Evolutionary conservation across 2,888 invertebrate species (phyloP).

Genomic region (Lepas anatifera): DNA sequence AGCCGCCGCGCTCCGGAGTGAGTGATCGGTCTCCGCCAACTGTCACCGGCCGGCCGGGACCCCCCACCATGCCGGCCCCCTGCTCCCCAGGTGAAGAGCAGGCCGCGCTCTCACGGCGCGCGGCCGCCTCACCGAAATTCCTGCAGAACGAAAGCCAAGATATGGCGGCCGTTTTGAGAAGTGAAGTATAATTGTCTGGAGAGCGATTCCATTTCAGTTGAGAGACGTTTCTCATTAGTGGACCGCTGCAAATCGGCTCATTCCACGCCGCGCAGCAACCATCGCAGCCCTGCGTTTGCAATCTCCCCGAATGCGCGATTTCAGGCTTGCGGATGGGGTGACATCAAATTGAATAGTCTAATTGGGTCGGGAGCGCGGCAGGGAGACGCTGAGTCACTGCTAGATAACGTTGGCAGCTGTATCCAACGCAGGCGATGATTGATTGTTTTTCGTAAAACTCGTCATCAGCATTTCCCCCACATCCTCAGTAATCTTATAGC

Average conservation of each 20-base stretch:
- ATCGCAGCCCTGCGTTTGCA: background rate
- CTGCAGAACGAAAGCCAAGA: too few species aligned
- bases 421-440: too few species aligned
- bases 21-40: background rate
- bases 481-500: too few species aligned
- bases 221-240: background rate
- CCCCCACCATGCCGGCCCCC: background rate
- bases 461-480: too few species aligned
- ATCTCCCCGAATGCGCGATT: background rate
- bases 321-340: background rate
- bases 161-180: background rate
- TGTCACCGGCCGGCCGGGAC: background rate
- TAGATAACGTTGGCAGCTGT: too few species aligned
- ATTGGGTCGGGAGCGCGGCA: background rate
- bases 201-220: background rate
- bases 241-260: background rate
- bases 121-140: too few species aligned
- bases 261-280: background rate
- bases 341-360: constrained; percentile 7
- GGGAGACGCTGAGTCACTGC: too few species aligned
- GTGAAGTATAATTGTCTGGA: background rate
- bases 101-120: too few species aligned
- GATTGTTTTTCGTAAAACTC: too few species aligned
- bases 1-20: background rate
- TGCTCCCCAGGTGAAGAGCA: too few species aligned